Evolutionary conservation across 2,113 vertebrate genomes (phyloP).

Genomic region (Junco hyemalis): DNA sequence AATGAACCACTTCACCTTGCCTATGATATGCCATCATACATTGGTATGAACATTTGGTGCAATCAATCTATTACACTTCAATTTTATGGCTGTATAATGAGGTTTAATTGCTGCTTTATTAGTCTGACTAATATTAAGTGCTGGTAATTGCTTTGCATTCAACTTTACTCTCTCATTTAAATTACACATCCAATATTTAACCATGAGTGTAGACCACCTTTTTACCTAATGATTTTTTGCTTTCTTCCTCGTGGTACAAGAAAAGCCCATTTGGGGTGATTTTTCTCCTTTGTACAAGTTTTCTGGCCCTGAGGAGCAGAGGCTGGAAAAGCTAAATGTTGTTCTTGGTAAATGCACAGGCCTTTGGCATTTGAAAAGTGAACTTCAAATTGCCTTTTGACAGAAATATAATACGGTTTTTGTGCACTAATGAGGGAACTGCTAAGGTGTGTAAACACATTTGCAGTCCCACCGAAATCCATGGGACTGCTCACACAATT

Average conservation of each 20-base stretch:
- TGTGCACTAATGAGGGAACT: neutral
- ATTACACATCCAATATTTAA: constrained; percentile 74
- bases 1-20: constrained; percentile 58
- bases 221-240: constrained; percentile 57
- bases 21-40: constrained; percentile 66
- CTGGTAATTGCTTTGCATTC: constrained; percentile 79
- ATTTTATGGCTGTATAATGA: constrained; percentile 82
- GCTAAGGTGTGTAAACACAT: neutral
- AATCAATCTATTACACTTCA: constrained; percentile 78
- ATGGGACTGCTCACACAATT: neutral
- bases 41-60: constrained; percentile 66
- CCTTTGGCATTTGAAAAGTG: constrained; percentile 4
- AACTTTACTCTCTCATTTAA: constrained; percentile 75
- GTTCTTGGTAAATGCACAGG: neutral
- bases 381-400: constrained; percentile 25
- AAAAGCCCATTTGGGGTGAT: constrained; percentile 32
- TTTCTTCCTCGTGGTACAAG: neutral
- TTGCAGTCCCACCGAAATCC: neutral
- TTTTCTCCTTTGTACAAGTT: constrained; percentile 8
- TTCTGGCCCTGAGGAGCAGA: neutral
- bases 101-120: constrained; percentile 82
- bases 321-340: neutral
- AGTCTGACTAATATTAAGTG: constrained; percentile 80
- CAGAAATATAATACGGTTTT: neutral
- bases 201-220: constrained; percentile 63